Evolutionary conservation across 2,113 vertebrate species (phyloP).

Genomic region (Alaudala cheleensis): DNA sequence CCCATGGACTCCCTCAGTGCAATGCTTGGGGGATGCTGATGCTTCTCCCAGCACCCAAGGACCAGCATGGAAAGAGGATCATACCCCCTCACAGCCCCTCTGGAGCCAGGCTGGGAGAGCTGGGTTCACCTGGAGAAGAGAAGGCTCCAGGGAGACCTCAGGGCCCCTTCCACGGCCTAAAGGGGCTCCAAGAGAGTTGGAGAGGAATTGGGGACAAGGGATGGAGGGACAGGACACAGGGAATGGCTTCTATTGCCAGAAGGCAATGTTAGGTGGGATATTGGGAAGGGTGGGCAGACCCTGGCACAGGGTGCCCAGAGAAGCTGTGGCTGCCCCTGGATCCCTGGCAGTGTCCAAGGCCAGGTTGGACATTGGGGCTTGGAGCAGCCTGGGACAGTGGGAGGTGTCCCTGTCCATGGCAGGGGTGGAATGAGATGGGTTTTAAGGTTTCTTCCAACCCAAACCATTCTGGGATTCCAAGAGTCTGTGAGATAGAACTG

Average conservation of each 20-base stretch:
- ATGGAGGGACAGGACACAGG: neutral
- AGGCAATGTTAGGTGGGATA: neutral
- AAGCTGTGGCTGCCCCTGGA: neutral
- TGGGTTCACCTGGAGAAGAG: neutral
- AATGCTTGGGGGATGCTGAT: fast-evolving
- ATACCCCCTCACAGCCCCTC: neutral
- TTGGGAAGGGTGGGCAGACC: neutral
- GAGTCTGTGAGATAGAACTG: neutral
- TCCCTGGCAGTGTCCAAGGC: neutral
- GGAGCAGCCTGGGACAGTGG: fast-evolving
- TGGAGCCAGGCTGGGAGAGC: neutral
- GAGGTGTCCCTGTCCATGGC: neutral
- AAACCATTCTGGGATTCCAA: neutral
- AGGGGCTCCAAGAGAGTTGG: neutral
- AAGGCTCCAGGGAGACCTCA: neutral
- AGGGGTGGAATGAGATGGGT: fast-evolving
- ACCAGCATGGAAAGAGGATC: neutral
- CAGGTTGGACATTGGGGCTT: fast-evolving
- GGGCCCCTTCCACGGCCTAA: neutral
- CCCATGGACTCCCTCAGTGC: fast-evolving
- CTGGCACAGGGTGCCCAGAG: neutral
- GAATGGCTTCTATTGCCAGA: neutral
- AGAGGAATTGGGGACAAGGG: neutral
- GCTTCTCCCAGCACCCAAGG: neutral
- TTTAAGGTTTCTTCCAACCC: neutral